A percentile compares a stretch with the other conserved stretches of the same genome.
Evolutionary conservation across 2,113 vertebrate species (phyloP).

Genomic region (Prunella fulvescens): DNA sequence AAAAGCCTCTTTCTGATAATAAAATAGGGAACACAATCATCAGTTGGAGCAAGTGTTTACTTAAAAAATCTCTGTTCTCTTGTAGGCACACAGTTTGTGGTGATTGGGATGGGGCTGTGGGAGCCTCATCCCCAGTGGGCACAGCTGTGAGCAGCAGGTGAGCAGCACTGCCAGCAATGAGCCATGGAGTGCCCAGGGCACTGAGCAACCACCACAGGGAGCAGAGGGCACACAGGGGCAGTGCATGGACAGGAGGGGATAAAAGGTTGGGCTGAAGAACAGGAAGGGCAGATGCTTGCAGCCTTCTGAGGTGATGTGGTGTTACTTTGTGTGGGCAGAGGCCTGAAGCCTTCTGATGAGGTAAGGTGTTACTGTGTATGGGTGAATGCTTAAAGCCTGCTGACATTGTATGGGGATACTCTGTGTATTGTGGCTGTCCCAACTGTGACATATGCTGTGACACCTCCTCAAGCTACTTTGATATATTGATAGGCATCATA

Average conservation of each 20-base stretch:
- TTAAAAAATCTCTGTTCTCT: not conserved
- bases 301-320: accelerated
- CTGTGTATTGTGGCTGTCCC: not conserved
- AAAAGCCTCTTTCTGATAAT: not conserved
- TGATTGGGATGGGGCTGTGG: not conserved
- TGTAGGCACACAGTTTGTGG: not conserved
- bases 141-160: not conserved
- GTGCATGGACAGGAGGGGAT: accelerated
- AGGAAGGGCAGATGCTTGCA: not conserved
- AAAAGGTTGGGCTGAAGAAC: not conserved
- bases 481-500: not conserved
- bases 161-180: not conserved
- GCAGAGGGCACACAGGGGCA: not conserved
- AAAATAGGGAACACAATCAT: not conserved
- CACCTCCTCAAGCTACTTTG: not conserved
- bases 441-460: not conserved
- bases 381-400: not conserved
- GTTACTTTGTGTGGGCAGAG: not conserved
- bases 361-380: not conserved
- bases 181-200: not conserved
- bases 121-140: not conserved
- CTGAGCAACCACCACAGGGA: not conserved
- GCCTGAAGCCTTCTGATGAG: not conserved
- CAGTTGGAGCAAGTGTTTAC: not conserved
- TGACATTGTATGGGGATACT: not conserved